These are phyloP conservation scores for Eleutherodactylus coqui DNA, from an alignment of 2,797 vertebrate species.

Conservation along the genomic window DNA sequence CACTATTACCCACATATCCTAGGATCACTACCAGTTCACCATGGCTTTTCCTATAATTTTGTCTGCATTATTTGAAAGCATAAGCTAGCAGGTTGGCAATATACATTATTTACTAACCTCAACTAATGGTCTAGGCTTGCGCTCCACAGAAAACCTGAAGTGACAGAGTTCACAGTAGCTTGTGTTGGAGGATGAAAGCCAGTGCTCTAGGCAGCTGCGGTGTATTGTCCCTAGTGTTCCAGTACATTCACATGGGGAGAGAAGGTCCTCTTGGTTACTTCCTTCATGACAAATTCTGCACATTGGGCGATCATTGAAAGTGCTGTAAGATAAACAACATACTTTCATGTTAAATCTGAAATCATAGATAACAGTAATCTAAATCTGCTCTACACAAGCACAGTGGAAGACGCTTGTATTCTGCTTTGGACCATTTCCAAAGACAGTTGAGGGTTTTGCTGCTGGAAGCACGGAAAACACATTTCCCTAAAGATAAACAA, in stretches of 20 bases:
- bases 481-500: background rate
- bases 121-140: conserved; percentile 80
- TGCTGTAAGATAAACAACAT: conserved; percentile 68
- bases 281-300: conserved; percentile 88
- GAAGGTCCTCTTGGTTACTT: conserved; percentile 83
- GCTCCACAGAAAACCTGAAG: conserved; percentile 86
- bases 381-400: background rate
- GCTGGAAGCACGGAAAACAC: background rate
- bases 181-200: conserved; percentile 87
- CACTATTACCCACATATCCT: background rate
- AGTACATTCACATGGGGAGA: conserved; percentile 85
- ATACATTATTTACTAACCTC: conserved; percentile 75
- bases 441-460: background rate
- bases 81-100: background rate
- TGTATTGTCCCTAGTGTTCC: conserved; percentile 87
- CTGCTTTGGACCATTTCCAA: background rate
- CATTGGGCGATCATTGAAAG: conserved; percentile 79
- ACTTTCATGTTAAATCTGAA: conserved; percentile 15
- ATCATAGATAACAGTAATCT: background rate
- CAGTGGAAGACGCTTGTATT: background rate
- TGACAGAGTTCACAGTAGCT: conserved; percentile 90
- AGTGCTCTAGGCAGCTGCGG: conserved; percentile 87
- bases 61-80: background rate
- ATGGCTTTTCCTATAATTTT: background rate
- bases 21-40: background rate